phyloP scores from a whole-genome alignment of 2,888 invertebrate species.

The Coenonympha arcania region DNA sequence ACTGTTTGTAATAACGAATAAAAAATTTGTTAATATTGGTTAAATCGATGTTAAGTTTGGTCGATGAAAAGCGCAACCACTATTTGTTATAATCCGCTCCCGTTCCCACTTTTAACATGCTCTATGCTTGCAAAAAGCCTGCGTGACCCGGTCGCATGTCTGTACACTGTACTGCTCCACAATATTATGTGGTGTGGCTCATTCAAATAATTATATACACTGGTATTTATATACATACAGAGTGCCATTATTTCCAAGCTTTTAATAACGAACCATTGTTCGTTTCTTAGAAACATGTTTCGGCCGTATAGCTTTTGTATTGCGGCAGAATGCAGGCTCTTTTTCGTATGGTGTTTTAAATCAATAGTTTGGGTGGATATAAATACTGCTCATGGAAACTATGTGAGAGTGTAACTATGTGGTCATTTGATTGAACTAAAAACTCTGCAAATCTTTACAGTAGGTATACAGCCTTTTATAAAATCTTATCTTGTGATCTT shows the following conservation, averaged over 20 bases:
- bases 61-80: no score
- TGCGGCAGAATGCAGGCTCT: constrained; percentile 14
- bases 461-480: no score
- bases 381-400: neutral
- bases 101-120: neutral
- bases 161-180: constrained; percentile 17
- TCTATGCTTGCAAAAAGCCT: constrained; percentile 4
- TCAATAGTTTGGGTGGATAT: neutral
- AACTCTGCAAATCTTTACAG: neutral
- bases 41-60: no score
- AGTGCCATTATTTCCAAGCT: constrained; percentile 21
- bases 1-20: no score
- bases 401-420: neutral
- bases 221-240: no score
- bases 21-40: no score
- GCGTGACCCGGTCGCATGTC: constrained; percentile 25
- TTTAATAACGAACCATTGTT: constrained; percentile 28
- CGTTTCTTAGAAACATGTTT: constrained; percentile 17
- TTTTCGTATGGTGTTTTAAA: neutral
- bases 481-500: no score
- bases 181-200: constrained; percentile 13
- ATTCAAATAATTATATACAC: no score
- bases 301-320: constrained; percentile 5
- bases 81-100: neutral
- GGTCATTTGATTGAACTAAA: neutral